phyloP scores from a whole-genome alignment of 1,140 invertebrate genomes.

The Wiebesia pumilae region DNA sequence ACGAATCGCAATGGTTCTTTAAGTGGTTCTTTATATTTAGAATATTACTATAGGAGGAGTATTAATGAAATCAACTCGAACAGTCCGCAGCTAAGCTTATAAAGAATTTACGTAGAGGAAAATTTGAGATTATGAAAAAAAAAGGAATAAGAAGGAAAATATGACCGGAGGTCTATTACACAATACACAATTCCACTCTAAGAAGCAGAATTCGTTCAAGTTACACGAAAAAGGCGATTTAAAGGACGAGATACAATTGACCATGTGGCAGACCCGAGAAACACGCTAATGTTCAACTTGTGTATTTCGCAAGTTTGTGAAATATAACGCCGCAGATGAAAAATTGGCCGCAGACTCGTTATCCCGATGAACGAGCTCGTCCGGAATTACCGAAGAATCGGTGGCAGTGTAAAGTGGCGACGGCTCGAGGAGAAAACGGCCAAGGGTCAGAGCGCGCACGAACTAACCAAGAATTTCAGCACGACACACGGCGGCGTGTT shows the following conservation, averaged over 20 bases:
- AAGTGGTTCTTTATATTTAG: not conserved
- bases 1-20: not conserved
- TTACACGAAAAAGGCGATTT: not conserved
- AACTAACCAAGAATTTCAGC: slow-evolving; percentile 47
- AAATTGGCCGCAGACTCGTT: not conserved
- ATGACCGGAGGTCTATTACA: not conserved
- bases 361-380: not conserved
- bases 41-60: not conserved
- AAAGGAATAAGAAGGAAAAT: not conserved
- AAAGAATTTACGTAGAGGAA: not conserved
- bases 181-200: not conserved
- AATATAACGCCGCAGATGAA: not conserved
- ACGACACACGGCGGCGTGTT: slow-evolving; percentile 45
- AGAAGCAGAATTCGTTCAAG: not conserved
- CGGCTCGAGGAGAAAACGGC: not conserved
- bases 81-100: no score
- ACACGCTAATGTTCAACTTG: slow-evolving; percentile 19
- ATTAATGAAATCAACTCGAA: not conserved
- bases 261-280: slow-evolving; percentile 57
- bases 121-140: not conserved
- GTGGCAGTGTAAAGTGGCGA: not conserved
- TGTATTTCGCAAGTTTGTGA: slow-evolving; percentile 6
- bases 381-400: not conserved
- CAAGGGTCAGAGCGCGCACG: not conserved
- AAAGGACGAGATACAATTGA: slow-evolving; percentile 34